Evolutionary conservation across 2,888 invertebrate species (phyloP), one percentile per base, ranked within the genome.

Genomic region (Epiblema foenella): DNA sequence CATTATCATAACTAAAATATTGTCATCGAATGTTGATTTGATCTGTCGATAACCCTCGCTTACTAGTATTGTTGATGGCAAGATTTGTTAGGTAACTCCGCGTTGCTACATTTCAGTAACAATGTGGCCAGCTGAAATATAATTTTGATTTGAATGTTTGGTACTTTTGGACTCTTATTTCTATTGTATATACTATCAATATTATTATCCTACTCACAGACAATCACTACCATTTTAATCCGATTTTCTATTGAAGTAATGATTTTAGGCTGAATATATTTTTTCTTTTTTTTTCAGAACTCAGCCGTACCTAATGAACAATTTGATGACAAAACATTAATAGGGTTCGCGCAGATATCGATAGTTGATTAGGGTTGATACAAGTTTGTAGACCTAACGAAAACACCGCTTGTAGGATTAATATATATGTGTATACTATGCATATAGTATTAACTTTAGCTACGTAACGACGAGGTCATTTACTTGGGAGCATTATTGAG

Each of bases 271-370:
- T 54, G 1, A 24, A 52, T 63, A 15, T 15, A n/a, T 7, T 58
- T 52, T 29, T 12, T 37, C 58, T 58, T 51, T 39, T 56, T 94
- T 94, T 97, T 97, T 83, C 94, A 99, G 96, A 98, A 91, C 77
- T 92, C 92, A 2, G 78, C 88, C n/a, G 86, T 83, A 75, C 94
- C 95, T 66, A 97, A 96, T 83, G 98, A 98, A 91, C 94, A 96
- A 74, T 97, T 98, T 62, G 99, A 99, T 86, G 99, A 99, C 88
- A 98, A 98, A 86, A 96, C 98, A 52, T 94, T 99, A 76, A 96
- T 98, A 87, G 99, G 99, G 77, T 99, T 97, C 93, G 99, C 99
- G 83, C 99, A 99, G 94, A 97, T 99, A 87, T 98, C 98, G 75
- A 96, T 98, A 84, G 95, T 96, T 74, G 97, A 97, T 90, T 97